Base-by-base conservation (phyloP, 2,888 invertebrate species). In the Tetheella fluctuosa region DNA sequence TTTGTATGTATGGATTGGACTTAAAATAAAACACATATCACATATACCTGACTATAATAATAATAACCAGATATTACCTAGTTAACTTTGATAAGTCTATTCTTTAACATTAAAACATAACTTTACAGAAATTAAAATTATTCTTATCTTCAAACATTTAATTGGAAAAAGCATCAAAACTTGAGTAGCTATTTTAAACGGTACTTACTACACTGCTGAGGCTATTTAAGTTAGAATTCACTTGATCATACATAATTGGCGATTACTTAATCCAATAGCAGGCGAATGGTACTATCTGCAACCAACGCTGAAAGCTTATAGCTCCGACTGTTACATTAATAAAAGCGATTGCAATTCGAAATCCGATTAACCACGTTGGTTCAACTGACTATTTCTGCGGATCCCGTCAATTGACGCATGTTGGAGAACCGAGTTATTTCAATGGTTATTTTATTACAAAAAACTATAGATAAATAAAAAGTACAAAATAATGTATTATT, bases 361-460 rank as follows among this genome's bases (percentile, higher is more conserved):
- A 84, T 80, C 81, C 79, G 83, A 83, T 84, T 79, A 80, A 71
- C 76, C 71, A 71, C 68, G 71, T 70, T 70, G 68, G 73, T 75
- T 69, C 73, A 71, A 73, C 76, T 71, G 73, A 73, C 73, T 74
- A 76, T 80, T 76, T 73, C 74, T 70, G 64, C 75, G 70, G 68
- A 73, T 74, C 68, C 71, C 68, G 70, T 76, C 74, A 73, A 77
- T 71, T 67, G 70, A 67, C 74, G 71, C 71, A 76, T 72, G 65
- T 64, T 60, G 65, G 55, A 63, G 57, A 61, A n/a, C n/a, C n/a
- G 60, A 54, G 68, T 67, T 64, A 61, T 58, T 63, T 68, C 65
- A 64, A 52, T 17, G 30, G 7, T 34, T 34, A 34, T 34, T 34
- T 34, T 13, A 34, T 34, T 34, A 13, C n/a, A n/a, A n/a, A n/a